These are phyloP conservation scores for Trichonephila clavata DNA, from an alignment of 1,140 invertebrate genomes.

Conservation along the genomic window DNA sequence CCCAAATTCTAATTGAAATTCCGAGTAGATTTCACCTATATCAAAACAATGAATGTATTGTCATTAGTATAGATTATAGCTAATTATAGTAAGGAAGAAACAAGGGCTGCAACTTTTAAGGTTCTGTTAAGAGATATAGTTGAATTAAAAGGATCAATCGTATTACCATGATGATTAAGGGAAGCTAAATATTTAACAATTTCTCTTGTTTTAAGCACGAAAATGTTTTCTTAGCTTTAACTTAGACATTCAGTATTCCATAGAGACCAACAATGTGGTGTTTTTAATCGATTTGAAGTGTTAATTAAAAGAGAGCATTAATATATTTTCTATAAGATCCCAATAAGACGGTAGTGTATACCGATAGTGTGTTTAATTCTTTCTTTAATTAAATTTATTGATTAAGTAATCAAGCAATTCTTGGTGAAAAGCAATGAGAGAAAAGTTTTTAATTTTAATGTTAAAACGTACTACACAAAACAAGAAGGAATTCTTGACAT, in stretches of 20 bases:
- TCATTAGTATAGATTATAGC: not conserved
- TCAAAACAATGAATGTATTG: not conserved
- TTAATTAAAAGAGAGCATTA: not conserved
- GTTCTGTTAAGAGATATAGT: not conserved
- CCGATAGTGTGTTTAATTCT: not conserved
- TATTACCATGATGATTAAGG: not conserved
- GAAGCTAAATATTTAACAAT: not conserved
- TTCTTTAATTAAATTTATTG: conserved; percentile 3
- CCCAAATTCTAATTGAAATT: conserved; percentile 33
- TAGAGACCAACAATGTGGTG: not conserved
- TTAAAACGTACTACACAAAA: not conserved
- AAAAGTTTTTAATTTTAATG: not conserved
- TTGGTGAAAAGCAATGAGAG: not conserved
- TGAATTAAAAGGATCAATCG: not conserved
- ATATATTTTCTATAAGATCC: not conserved
- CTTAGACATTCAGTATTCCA: not conserved
- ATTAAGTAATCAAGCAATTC: not conserved
- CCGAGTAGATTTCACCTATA: not conserved
- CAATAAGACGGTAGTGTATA: not conserved
- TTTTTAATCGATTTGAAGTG: not conserved
- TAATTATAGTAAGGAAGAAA: not conserved
- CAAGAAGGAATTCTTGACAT: no score
- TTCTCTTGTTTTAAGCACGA: not conserved
- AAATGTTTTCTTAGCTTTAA: not conserved
- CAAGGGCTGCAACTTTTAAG: not conserved